Percentiles rank a stretch among this genome's conserved stretches.
These are phyloP conservation scores for Eucidaris tribuloides DNA, from an alignment of 35 echinoderm and acorn worm genomes.

Conservation along the genomic window DNA sequence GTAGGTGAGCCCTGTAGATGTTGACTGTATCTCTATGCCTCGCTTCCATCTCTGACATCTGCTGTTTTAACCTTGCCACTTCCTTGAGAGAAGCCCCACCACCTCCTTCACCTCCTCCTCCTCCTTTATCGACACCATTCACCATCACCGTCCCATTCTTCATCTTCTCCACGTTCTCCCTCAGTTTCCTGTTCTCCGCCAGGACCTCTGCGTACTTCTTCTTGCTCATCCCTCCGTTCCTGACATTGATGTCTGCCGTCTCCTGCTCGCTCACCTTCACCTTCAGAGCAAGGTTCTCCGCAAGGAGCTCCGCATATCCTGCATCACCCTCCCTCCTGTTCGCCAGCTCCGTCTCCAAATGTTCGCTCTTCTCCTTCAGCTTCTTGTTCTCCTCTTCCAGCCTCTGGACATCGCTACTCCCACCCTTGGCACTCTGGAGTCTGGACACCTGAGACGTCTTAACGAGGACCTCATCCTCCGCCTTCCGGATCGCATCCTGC, in stretches of 20 bases:
- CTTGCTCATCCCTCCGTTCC: slow-evolving; percentile 8
- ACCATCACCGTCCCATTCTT: neutral
- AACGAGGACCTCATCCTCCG: slow-evolving; percentile 39
- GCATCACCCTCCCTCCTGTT: slow-evolving; percentile 23
- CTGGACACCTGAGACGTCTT: slow-evolving; percentile 12
- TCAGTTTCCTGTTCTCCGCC: slow-evolving; percentile 70
- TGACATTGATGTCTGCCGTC: neutral
- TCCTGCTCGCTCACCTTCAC: slow-evolving; percentile 11
- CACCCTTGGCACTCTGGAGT: neutral
- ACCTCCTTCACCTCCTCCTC: neutral
- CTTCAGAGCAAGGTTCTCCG: slow-evolving; percentile 47
- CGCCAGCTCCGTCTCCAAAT: slow-evolving; percentile 32
- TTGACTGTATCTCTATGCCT: slow-evolving; percentile 59
- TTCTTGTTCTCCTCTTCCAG: slow-evolving; percentile 37
- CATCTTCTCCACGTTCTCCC: slow-evolving; percentile 41
- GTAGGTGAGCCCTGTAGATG: slow-evolving; percentile 77
- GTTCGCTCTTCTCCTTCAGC: slow-evolving; percentile 44
- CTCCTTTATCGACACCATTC: neutral
- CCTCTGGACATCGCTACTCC: slow-evolving; percentile 2
- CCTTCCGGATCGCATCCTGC: slow-evolving; percentile 37
- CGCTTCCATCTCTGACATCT: slow-evolving; percentile 29
- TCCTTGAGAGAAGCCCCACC: slow-evolving; percentile 26
- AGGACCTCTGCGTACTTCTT: slow-evolving; percentile 55
- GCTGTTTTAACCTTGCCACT: slow-evolving; percentile 26
- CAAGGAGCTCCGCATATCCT: slow-evolving; percentile 24